phyloP scores from a whole-genome alignment of 2,113 vertebrate genomes.

The Isichthys henryi region DNA sequence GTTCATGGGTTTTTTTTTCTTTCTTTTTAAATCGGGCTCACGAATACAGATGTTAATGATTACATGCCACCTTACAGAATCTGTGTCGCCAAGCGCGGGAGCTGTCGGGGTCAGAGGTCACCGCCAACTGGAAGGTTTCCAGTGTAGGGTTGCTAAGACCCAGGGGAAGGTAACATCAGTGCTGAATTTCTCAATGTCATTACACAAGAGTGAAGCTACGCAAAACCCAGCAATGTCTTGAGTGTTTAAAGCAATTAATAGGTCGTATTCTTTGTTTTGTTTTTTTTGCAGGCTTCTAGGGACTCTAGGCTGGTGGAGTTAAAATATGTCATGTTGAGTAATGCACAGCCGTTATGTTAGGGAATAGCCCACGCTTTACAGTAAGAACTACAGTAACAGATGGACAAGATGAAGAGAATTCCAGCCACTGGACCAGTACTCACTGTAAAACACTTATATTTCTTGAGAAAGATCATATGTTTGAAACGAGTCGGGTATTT shows the following conservation, averaged over 20 bases:
- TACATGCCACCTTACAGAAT: constrained; percentile 20
- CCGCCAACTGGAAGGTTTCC: background rate
- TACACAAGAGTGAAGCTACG: background rate
- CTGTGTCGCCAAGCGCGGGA: background rate
- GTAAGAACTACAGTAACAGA: background rate
- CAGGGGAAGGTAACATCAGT: background rate
- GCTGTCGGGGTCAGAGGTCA: background rate
- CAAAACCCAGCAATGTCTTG: background rate
- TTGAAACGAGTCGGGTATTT: background rate
- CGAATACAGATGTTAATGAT: constrained; percentile 16
- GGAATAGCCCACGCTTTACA: constrained; percentile 7
- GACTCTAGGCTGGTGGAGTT: background rate
- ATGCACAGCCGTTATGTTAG: background rate
- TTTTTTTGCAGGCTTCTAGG: background rate
- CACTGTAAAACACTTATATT: background rate
- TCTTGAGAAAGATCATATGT: background rate
- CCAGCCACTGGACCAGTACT: background rate
- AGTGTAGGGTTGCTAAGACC: constrained; percentile 9
- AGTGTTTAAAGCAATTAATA: background rate
- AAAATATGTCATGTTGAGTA: background rate
- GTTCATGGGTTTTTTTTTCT: background rate
- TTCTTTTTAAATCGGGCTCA: background rate
- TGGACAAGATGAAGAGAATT: background rate
- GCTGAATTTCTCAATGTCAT: constrained; percentile 5
- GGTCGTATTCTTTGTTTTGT: background rate